Evolutionary conservation across 2,888 invertebrate genomes (phyloP), one percentile per base, ranked within the genome.

Genomic region (Neocrepidodera transversa): DNA sequence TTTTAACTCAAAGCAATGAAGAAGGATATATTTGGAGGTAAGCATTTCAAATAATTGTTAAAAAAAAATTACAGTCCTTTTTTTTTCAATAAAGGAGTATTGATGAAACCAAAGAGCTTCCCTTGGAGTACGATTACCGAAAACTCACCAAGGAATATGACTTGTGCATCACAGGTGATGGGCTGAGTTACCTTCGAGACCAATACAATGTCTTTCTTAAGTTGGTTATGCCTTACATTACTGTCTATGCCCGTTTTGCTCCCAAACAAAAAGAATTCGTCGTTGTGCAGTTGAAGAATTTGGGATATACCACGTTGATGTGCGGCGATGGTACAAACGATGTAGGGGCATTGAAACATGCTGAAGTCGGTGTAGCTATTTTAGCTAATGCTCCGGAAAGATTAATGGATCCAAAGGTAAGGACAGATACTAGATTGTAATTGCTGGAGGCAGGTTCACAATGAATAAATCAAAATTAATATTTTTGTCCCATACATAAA

Each of bases 301-400:
- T 92, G 8, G 99, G 99, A 2, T 94, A 87, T 74, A 87, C 87
- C 2, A 96, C 97, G 0, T 83, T 99, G 1, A 99, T 99, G 99
- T 99, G 99, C 76, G 99, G 99, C 1, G 99, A 99, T 82, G 99
- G 99, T 53, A 99, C 99, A 1, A 99, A 99, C 78, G 99, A 99
- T 81, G 99, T 99, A 8, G 99, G 99, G 13, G 97, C 97, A 2
- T 82, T 99, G 48, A 99, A 99, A 81, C 99, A 99, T 81, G 97
- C 99, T 26, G 91, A 99, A 81, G 97, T 87, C n/a, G 95, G 95
- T 43, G 95, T 96, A 13, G 95, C 96, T 0, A 89, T 96, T 71
- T 79, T 96, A 43, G 89, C 95, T 2, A 92, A 91, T 78, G 90
- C 91, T 0, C 90, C 93, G 0, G 88, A 88, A 73, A 82, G 82